A percentile compares a stretch with the other conserved stretches of the same genome.
Conservation (phyloP, 2,797 vertebrate species). For the Pogoniulus pusillus region DNA sequence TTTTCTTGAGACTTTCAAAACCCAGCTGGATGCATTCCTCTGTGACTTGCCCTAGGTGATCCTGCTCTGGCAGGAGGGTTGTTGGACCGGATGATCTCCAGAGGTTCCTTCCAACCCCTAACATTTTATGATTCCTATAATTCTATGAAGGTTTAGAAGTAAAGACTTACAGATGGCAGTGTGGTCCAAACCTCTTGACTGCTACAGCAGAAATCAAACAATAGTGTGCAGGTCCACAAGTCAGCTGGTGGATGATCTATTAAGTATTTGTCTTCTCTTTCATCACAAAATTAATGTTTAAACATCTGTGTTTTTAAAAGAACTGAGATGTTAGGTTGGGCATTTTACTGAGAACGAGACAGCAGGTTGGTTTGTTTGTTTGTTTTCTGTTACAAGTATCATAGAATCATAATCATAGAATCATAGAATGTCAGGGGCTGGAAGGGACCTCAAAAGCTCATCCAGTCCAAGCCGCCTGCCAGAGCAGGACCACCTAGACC, state of each 20-base stretch:
- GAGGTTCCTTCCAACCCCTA: too few relatives aligned
- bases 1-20: too few relatives aligned
- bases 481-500: too few relatives aligned
- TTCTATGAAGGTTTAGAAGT: background rate
- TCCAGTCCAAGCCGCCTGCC: too few relatives aligned
- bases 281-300: background rate
- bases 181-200: background rate
- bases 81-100: too few relatives aligned
- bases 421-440: too few relatives aligned
- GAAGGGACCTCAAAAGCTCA: too few relatives aligned
- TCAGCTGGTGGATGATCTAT: background rate
- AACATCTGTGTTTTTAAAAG: background rate
- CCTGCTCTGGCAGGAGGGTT: too few relatives aligned
- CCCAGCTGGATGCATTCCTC: too few relatives aligned
- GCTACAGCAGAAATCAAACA: background rate
- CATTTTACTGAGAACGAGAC: background rate
- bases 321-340: background rate
- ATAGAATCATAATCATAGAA: too few relatives aligned
- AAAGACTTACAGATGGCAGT: background rate
- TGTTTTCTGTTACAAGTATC: background rate
- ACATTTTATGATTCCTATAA: too few relatives aligned
- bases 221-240: background rate
- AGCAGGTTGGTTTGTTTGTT: background rate
- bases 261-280: background rate
- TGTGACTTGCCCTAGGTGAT: too few relatives aligned